These are phyloP conservation scores for Seira ritae DNA, from an alignment of 2,888 invertebrate species.

Conservation along the genomic window DNA sequence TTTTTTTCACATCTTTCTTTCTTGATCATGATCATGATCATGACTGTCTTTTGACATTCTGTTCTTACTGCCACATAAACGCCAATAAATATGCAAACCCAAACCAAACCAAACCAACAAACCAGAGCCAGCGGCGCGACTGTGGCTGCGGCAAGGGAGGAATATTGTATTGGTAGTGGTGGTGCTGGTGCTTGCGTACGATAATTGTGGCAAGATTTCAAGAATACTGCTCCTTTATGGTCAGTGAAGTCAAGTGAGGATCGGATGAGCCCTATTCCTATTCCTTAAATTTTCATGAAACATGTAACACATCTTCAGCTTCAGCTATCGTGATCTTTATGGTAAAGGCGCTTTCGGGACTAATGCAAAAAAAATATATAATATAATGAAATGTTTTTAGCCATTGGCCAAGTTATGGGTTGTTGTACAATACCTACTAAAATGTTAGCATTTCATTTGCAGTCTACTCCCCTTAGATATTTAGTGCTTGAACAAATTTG, in stretches of 20 bases:
- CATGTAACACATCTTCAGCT: background rate
- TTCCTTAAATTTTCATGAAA: background rate
- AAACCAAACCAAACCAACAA: too few species aligned
- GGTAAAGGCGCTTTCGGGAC: background rate
- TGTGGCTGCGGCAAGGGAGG: slow-evolving; percentile 49
- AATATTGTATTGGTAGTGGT: too few species aligned
- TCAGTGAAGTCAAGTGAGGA: slow-evolving; percentile 43
- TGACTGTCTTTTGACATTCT: slow-evolving; percentile 2
- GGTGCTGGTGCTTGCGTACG: slow-evolving; percentile 40
- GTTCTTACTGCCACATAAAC: slow-evolving; percentile 59
- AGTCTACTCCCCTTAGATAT: too few species aligned
- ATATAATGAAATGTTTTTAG: background rate
- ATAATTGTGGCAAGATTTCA: slow-evolving; percentile 59
- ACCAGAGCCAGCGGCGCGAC: slow-evolving; percentile 65
- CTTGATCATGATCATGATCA: background rate
- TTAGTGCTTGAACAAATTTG: too few species aligned
- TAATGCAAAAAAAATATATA: background rate
- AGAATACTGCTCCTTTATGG: slow-evolving; percentile 47
- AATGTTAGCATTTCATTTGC: too few species aligned
- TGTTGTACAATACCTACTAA: too few species aligned
- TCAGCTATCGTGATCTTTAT: background rate
- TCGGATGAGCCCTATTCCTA: slow-evolving; percentile 38
- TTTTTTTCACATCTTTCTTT: background rate
- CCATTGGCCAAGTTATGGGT: background rate
- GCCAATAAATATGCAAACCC: slow-evolving; percentile 57